These are phyloP conservation scores for Oriolus oriolus DNA, from an alignment of 2,113 vertebrate genomes.

Conservation along the genomic window DNA sequence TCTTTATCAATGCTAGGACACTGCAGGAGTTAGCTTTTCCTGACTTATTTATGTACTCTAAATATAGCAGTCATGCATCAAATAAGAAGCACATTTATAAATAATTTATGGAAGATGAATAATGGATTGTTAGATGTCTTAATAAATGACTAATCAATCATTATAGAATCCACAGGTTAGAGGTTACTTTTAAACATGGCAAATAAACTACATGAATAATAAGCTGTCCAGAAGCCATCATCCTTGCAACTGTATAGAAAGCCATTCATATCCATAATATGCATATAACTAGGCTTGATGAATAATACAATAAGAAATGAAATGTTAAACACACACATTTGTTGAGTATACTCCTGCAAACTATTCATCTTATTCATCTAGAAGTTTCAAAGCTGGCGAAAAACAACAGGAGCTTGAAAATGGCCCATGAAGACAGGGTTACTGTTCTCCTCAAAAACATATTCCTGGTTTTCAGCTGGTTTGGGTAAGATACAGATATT, in stretches of 20 bases:
- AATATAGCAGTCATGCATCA: constrained; percentile 48
- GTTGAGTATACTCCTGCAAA: neutral
- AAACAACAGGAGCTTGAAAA: neutral
- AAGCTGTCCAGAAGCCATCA: neutral
- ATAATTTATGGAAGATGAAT: constrained; percentile 51
- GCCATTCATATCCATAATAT: neutral
- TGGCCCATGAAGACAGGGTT: rapidly evolving
- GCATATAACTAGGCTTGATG: neutral
- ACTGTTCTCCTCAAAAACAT: neutral
- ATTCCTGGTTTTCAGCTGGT: neutral
- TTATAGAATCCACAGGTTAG: constrained; percentile 32
- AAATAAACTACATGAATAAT: constrained; percentile 50
- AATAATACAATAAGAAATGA: neutral
- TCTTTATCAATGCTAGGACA: constrained; percentile 7
- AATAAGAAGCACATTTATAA: constrained; percentile 30
- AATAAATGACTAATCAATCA: constrained; percentile 54
- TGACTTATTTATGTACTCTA: constrained; percentile 24
- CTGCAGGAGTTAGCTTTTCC: constrained; percentile 1
- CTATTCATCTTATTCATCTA: neutral
- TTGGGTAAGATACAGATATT: neutral
- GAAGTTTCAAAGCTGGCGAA: neutral
- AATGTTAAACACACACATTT: neutral
- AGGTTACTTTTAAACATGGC: constrained; percentile 32
- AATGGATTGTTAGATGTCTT: constrained; percentile 44
- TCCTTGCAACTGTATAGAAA: neutral